These are phyloP conservation scores for Glareola pratincola DNA, from an alignment of 2,113 vertebrate species.

Conservation along the genomic window DNA sequence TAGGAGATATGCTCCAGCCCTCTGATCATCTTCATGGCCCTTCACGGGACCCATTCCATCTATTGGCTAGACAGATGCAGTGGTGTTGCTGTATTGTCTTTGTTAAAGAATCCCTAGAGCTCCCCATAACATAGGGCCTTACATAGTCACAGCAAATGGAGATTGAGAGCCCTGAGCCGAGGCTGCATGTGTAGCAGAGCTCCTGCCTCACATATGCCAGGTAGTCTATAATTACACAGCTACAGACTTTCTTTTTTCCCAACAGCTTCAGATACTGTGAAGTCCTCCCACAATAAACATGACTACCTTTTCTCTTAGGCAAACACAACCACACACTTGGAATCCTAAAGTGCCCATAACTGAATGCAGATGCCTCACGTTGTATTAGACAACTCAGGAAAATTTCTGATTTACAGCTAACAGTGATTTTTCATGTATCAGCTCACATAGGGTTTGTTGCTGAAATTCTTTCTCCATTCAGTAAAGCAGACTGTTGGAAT, in stretches of 20 bases:
- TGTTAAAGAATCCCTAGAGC: background rate
- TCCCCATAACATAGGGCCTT: background rate
- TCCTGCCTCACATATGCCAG: background rate
- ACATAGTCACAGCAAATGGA: background rate
- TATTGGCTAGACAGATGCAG: background rate
- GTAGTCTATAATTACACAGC: background rate
- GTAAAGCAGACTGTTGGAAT: background rate
- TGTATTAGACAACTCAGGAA: background rate
- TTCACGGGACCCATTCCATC: too few species aligned
- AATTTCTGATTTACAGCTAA: background rate
- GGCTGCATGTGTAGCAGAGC: accelerated
- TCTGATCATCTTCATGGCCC: too few species aligned
- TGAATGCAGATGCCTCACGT: background rate
- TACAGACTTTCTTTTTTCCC: background rate
- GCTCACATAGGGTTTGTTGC: background rate
- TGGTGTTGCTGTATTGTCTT: background rate
- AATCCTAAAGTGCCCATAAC: background rate
- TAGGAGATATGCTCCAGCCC: too few species aligned
- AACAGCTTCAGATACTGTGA: background rate
- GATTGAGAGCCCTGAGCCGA: background rate
- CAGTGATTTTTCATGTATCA: background rate
- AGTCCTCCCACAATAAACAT: background rate
- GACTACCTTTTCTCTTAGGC: background rate
- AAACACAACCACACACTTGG: background rate
- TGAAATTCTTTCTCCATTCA: background rate